Conservation (phyloP, 2,113 vertebrate genomes). For the Sus scrofa region T2T-Sscrofa CM000818.6:9320001-9320500, state of each 20-base stretch:
- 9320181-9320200: background rate
- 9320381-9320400: background rate
- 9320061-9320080: too few relatives aligned
- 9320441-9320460: accelerated
- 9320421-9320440: accelerated
- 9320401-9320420: too few relatives aligned
- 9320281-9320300: background rate
- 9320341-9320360: background rate
- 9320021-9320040: too few relatives aligned
- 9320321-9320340: background rate
- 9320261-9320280: background rate
- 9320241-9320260: background rate
- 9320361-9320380: background rate
- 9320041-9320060: too few relatives aligned
- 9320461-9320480: background rate
- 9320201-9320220: background rate
- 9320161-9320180: too few relatives aligned
- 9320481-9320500: too few relatives aligned
- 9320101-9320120: too few relatives aligned
- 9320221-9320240: background rate
- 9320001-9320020: too few relatives aligned
- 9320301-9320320: background rate
- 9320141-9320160: too few relatives aligned
- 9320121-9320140: too few relatives aligned
- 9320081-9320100: too few relatives aligned